Evolutionary conservation across 2,113 vertebrate species (phyloP).

Genomic region (Telmatochromis sp.): DNA sequence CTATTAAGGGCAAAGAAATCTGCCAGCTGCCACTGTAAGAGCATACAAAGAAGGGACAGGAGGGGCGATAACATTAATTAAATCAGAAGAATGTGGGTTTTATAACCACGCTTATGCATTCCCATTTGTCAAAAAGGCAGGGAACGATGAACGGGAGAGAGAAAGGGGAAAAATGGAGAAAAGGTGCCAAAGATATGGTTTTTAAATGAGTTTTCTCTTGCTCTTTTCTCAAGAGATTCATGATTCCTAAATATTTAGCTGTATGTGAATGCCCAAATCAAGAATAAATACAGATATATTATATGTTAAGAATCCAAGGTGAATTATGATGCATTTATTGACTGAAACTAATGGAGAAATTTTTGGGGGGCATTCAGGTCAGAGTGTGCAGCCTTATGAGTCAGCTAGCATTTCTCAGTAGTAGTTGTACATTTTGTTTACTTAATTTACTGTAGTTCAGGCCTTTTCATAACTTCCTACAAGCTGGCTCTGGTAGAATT

Average conservation of each 20-base stretch:
- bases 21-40: constrained; percentile 20
- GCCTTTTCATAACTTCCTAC: background rate
- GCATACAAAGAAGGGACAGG: constrained; percentile 17
- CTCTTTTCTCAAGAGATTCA: background rate
- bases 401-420: background rate
- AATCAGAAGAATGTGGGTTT: constrained; percentile 26
- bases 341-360: background rate
- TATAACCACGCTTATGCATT: background rate
- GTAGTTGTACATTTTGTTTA: accelerated
- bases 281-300: background rate
- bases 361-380: background rate
- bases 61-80: constrained; percentile 24
- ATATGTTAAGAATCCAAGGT: background rate
- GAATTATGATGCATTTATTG: background rate
- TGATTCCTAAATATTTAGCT: background rate
- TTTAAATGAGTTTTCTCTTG: background rate
- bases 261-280: background rate
- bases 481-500: background rate
- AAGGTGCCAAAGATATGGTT: background rate
- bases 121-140: background rate
- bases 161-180: background rate
- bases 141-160: background rate
- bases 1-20: constrained; percentile 42
- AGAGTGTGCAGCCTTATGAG: background rate
- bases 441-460: background rate